These are phyloP conservation scores for Prosapia bicincta DNA, from an alignment of 2,888 invertebrate species.

Conservation along the genomic window DNA sequence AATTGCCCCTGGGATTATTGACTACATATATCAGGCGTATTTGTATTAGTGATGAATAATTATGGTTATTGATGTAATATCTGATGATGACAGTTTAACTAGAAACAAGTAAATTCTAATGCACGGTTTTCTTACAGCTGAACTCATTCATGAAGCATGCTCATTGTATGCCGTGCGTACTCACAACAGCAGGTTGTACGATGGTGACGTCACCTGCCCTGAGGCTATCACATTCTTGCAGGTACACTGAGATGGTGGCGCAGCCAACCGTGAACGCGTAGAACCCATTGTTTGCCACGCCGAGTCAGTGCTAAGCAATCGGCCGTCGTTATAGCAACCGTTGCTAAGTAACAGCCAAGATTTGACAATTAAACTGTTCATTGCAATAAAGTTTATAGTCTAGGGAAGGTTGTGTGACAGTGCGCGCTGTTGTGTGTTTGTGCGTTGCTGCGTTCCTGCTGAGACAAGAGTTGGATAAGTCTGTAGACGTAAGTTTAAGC, in stretches of 20 bases:
- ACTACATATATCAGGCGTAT: too few species aligned
- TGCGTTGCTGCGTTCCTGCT: not conserved
- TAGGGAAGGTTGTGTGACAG: not conserved
- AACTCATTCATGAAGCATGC: not conserved
- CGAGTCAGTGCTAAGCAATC: not conserved
- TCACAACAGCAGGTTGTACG: not conserved
- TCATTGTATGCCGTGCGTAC: not conserved
- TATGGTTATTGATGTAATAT: too few species aligned
- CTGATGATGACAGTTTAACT: too few species aligned
- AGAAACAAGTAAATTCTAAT: too few species aligned
- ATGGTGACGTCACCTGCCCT: not conserved
- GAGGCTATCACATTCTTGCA: not conserved
- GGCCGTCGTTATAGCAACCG: not conserved
- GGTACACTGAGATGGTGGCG: not conserved
- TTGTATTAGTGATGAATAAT: too few species aligned
- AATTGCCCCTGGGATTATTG: too few species aligned
- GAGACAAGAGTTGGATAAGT: not conserved
- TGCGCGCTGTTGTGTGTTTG: not conserved
- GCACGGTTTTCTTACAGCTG: too few species aligned
- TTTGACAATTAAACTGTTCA: not conserved
- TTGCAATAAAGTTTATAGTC: not conserved
- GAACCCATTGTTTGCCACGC: not conserved
- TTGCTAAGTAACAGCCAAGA: not conserved
- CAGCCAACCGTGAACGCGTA: not conserved
- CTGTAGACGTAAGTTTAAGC: not conserved